These are phyloP conservation scores for Acanthiza pusilla DNA, from an alignment of 2,797 vertebrate genomes.

Conservation along the genomic window DNA sequence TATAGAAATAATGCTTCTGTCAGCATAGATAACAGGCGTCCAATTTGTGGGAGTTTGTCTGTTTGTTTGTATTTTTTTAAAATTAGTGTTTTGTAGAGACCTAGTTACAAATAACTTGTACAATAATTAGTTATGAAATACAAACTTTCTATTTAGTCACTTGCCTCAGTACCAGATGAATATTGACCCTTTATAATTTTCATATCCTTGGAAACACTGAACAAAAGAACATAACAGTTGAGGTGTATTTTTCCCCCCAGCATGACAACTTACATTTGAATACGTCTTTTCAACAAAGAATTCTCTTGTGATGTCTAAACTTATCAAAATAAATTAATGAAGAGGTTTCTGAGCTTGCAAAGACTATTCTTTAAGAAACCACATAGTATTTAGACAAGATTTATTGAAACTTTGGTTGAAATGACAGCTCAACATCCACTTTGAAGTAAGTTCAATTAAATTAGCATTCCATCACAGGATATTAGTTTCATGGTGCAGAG, in stretches of 20 bases:
- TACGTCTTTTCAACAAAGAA: neutral
- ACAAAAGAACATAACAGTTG: neutral
- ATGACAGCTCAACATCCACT: neutral
- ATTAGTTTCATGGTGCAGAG: neutral
- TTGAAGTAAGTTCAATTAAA: neutral
- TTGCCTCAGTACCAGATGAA: neutral
- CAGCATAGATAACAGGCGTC: neutral
- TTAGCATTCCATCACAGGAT: neutral
- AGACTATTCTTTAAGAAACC: neutral
- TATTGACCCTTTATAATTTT: neutral
- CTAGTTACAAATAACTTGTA: neutral
- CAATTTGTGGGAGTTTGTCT: neutral
- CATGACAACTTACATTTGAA: neutral
- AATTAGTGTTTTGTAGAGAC: neutral
- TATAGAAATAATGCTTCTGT: neutral
- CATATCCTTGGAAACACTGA: neutral
- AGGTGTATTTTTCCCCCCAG: neutral
- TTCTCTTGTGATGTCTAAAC: neutral
- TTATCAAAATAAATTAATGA: neutral
- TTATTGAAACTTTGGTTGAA: conserved; percentile 21
- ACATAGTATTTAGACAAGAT: neutral
- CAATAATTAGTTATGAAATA: neutral
- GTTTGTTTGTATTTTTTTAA: neutral
- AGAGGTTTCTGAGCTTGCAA: neutral
- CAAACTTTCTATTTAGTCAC: neutral